Base-by-base conservation (phyloP, 2,888 invertebrate species). In the Eremobia ochroleuca region DNA sequence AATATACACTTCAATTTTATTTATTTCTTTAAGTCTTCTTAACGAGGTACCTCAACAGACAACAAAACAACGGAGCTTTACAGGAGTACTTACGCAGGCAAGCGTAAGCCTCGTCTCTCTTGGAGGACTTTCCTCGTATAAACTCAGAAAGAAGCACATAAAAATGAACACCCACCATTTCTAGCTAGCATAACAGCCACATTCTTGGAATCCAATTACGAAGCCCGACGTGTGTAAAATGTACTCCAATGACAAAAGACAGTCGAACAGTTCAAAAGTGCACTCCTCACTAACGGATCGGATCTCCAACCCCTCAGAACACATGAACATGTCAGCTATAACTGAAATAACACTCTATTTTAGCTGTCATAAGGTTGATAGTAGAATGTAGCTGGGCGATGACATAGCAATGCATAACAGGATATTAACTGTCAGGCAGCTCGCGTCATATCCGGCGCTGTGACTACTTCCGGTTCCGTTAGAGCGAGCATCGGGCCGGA, bases 361-460 rank as follows among this genome's bases (percentile, higher is more conserved):
- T 28, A 15, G 43, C n/a, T 8, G 1, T 0, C 8, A 62, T 75
- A 84, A 75, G 73, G 79, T 80, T 52, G 59, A 66, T 69, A 69
- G n/a, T 73, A 65, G 25, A 75, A 70, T 66, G 68, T 4, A 59
- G 40, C 2, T 0, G 0, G 6, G n/a, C 73, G 86, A 89, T 87
- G 81, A 83, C 86, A 83, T 86, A 88, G 85, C 86, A 89, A 83
- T 88, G 88, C 88, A 88, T 85, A 83, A 80, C 93, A 91, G 95
- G 94, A 94, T 94, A 94, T 94, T 92, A 94, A 90, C 91, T 89
- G 92, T 88, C 93, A 92, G 90, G 84, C 91, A 88, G 86, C 91
- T 91, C 90, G 92, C 93, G 92, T 94, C 94, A 94, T 94, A 94
- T 94, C 95, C 94, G 93, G 91, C 73, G 90, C 90, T 88, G 92